Percentiles rank a stretch among this genome's conserved stretches.
Evolutionary conservation across 1,140 invertebrate genomes (phyloP).

Genomic region (Ceratina calcarata): DNA sequence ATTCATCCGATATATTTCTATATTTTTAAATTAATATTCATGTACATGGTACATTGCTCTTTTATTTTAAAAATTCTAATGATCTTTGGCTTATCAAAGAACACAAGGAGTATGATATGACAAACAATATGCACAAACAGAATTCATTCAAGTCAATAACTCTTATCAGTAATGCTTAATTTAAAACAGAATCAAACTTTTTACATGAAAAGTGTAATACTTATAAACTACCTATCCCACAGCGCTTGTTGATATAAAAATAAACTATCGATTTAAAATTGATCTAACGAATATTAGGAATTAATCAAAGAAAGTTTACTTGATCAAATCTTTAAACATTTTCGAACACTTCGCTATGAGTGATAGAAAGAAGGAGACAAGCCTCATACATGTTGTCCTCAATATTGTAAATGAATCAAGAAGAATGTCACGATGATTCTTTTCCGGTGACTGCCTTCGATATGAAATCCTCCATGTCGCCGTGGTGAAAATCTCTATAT

Average conservation of each 20-base stretch:
- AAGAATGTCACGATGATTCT: too few relatives aligned
- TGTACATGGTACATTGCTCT: not conserved
- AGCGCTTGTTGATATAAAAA: not conserved
- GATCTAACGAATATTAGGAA: too few relatives aligned
- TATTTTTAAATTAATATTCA: not conserved
- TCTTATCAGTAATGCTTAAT: slow-evolving; percentile 32
- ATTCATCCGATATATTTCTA: not conserved
- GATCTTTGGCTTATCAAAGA: not conserved
- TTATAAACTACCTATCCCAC: too few relatives aligned
- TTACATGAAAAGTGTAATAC: not conserved
- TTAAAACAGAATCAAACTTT: not conserved
- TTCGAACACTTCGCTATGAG: not conserved
- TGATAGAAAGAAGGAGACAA: not conserved
- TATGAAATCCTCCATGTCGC: not conserved
- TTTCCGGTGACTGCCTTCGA: not conserved
- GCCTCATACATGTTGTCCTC: too few relatives aligned
- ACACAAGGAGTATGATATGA: not conserved
- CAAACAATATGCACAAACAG: not conserved
- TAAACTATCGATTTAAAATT: not conserved
- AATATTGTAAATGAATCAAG: not conserved
- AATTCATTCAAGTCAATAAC: not conserved
- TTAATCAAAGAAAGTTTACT: too few relatives aligned
- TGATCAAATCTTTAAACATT: not conserved
- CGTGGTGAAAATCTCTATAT: not conserved
- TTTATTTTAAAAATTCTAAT: not conserved